Evolutionary conservation across 1,140 invertebrate species (phyloP), one percentile per base, ranked within the genome.

Genomic region (Ips nitidus): DNA sequence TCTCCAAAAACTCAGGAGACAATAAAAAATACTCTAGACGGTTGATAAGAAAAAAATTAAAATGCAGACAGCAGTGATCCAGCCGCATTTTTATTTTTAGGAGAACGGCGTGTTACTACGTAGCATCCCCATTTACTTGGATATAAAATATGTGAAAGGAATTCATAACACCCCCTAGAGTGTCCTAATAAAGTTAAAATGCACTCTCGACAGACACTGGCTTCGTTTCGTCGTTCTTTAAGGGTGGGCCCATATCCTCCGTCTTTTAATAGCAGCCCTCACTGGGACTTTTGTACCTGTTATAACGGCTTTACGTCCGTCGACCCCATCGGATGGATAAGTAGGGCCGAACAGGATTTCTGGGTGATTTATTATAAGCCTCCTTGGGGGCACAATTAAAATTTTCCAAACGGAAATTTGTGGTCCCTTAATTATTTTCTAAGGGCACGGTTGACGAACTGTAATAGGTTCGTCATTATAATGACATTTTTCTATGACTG

Each of bases 251-350:
- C 42, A 60, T 55, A 8, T 66, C 41, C 22, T 40, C 22, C 41
- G 61, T 41, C 42, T 67, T 22, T 22, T 59, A 61, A 67, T 67
- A 60, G 55, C 7, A 47, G n/a, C 56, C 47, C 56, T 67, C 57
- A 42, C 41, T n/a, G 56, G 55, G 8, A 43, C 66, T 66, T 67
- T 67, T 67, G 56, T 67, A 67, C 66, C 66, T 67, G 66, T 59
- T 67, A 59, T 59, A 66, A n/a, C 43, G 52, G 39, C 60, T 67
- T 67, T 67, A 52, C 52, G 56, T 59, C 66, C 56, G 38, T 52
- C 57, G 50, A 67, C 56, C 55, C 58, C 66, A 22, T 22, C 22
- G 22, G 39, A 56, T 38, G 58, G 66, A 59, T 67, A 67, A 67
- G 66, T 22, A 55, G 43, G 45, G 61, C 50, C 63, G n/a, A 56